Percentiles rank a stretch among this genome's conserved stretches.
Conservation (phyloP, 2,797 vertebrate genomes). For the Sternotherus odoratus region DNA sequence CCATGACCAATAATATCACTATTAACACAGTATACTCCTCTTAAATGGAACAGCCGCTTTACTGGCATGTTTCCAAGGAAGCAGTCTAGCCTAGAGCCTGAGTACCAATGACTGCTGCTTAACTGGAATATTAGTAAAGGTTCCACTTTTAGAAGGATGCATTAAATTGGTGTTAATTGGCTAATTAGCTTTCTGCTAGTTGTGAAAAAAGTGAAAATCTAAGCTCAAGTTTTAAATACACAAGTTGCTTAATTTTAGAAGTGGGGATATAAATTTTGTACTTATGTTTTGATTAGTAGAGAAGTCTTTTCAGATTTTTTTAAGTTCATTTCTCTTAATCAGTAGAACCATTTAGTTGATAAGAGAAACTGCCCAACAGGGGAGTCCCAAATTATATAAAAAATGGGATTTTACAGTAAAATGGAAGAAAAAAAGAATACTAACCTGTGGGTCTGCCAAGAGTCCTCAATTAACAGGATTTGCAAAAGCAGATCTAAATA, state of each 20-base stretch:
- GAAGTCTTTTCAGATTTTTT: neutral
- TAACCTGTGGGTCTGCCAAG: slow-evolving; percentile 99
- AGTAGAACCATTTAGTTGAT: neutral
- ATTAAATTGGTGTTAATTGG: neutral
- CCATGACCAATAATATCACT: neutral
- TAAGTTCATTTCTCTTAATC: neutral
- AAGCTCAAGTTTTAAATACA: neutral
- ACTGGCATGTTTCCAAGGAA: neutral
- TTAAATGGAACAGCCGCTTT: neutral
- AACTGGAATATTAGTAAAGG: neutral
- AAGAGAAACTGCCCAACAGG: neutral
- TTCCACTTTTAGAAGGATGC: neutral
- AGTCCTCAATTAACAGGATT: slow-evolving; percentile 98
- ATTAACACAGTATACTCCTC: neutral
- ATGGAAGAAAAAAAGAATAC: slow-evolving; percentile 30
- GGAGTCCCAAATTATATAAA: neutral
- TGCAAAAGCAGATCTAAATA: slow-evolving; percentile 98
- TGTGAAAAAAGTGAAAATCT: neutral
- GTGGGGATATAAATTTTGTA: neutral
- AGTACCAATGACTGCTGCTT: neutral
- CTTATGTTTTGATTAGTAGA: neutral
- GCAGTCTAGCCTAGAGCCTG: neutral
- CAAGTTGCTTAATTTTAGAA: neutral
- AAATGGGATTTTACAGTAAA: neutral
- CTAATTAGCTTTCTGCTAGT: neutral